Conservation (phyloP, 2,113 vertebrate species). For the Sclerurus mexicanus region DNA sequence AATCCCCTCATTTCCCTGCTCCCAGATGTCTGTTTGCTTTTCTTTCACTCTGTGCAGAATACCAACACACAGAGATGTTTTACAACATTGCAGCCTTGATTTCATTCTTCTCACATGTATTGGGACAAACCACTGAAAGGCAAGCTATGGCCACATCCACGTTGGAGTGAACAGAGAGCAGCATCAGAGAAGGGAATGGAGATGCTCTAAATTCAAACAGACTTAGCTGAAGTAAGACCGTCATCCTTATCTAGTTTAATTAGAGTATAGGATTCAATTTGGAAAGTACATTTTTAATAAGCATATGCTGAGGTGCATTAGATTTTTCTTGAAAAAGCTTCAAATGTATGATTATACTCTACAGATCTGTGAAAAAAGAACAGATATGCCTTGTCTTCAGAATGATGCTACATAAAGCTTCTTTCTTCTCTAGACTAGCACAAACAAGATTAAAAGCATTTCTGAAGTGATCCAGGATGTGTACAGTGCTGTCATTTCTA, state of each 20-base stretch:
- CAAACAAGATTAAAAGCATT: constrained; percentile 28
- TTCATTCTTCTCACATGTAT: not conserved
- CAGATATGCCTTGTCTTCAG: not conserved
- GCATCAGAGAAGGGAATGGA: not conserved
- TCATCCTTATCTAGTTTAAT: not conserved
- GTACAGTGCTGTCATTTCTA: not conserved
- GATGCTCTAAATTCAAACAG: not conserved
- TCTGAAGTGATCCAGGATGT: not conserved
- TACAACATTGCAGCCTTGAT: not conserved
- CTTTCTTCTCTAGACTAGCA: not conserved
- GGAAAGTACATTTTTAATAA: constrained; percentile 17
- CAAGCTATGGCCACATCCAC: not conserved
- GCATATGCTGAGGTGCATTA: not conserved
- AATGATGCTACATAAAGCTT: not conserved
- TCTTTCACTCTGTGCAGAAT: not conserved
- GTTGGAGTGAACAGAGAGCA: rapidly evolving
- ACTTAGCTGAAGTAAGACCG: not conserved
- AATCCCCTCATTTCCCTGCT: not conserved
- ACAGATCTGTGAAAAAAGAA: not conserved
- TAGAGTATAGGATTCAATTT: not conserved
- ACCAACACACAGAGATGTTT: not conserved
- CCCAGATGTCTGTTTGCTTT: not conserved
- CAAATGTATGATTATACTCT: not conserved
- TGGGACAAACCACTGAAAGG: not conserved
- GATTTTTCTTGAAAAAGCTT: not conserved